A percentile compares a stretch with the other conserved stretches of the same genome.
Evolutionary conservation across 2,888 invertebrate species (phyloP).

Genomic region (Nudaria mundana): DNA sequence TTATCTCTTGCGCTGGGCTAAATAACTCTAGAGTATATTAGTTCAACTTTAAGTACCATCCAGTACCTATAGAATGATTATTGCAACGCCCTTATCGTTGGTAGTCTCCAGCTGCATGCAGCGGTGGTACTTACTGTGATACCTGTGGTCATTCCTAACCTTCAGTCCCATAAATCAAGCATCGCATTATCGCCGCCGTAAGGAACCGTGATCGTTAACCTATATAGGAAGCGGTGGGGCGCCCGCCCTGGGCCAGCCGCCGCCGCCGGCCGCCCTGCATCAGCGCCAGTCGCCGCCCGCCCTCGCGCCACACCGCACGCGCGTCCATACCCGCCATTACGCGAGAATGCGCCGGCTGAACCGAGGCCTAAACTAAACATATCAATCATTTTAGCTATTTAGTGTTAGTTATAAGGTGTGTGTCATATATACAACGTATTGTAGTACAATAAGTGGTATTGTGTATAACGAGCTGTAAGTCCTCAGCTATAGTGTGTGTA

Average conservation of each 20-base stretch:
- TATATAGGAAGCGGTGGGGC: conserved; percentile 41
- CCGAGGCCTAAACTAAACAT: conserved; percentile 67
- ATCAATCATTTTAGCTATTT: conserved; percentile 53
- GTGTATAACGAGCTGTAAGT: conserved; percentile 23
- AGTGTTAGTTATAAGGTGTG: conserved; percentile 37
- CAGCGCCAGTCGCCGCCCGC: conserved; percentile 67
- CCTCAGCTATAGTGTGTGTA: conserved; percentile 15
- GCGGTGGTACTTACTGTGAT: neutral
- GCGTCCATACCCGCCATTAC: conserved; percentile 22
- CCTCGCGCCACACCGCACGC: conserved; percentile 53
- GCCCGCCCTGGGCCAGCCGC: conserved; percentile 33
- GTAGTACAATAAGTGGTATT: conserved; percentile 24
- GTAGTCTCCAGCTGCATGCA: neutral
- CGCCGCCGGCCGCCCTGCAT: neutral
- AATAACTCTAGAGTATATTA: no score
- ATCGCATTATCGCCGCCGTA: conserved; percentile 44
- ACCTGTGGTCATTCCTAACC: conserved; percentile 29
- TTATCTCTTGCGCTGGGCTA: no score
- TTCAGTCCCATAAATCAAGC: conserved; percentile 40
- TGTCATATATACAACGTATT: conserved; percentile 35
- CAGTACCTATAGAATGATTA: no score
- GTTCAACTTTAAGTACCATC: no score
- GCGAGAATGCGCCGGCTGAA: conserved; percentile 30
- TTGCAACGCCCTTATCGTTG: no score
- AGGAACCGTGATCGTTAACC: conserved; percentile 70